Evolutionary conservation across 2,888 invertebrate genomes (phyloP), one percentile per base, ranked within the genome.

Genomic region (Mayetiola destructor): DNA sequence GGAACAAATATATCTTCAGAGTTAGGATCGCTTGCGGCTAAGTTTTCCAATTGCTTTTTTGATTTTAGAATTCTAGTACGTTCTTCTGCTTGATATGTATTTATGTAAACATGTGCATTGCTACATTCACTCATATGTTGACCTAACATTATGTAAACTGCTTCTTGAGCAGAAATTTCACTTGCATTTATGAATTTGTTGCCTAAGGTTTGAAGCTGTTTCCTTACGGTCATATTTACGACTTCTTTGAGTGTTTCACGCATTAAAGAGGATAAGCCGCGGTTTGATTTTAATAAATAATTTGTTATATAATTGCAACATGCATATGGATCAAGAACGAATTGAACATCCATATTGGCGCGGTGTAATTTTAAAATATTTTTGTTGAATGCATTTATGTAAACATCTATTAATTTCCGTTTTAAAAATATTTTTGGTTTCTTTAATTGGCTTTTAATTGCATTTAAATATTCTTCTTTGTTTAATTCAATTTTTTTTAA

Each of bases 341-440:
- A 69, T 58, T 70, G 69, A n/a, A 66, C 60, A 61, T 69, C 69
- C 63, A 67, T 65, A 58, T 69, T 69, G 5, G 69, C 66, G 35
- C 60, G 54, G n/a, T 62, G 63, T 12, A 66, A 56, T 14, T 59
- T n/a, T 42, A 66, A 37, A 40, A 66, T 60, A 63, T 59, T 61
- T 57, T n/a, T 3, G 8, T 59, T 59, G 57, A 57, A 64, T 36
- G 61, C 48, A 61, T 64, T 63, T n/a, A 61, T 30, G 32, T 32
- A 35, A 21, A 39, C 21, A 10, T 56, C 56, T 3, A 8, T 27
- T 6, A 21, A n/a, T 23, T 1, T 1, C 6, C 55, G 37, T 37
- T 21, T 29, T 5, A 40, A 21, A 40, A 32, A 58, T 10, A 55
- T 20, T 16, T 16, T 58, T 8, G 4, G 23, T 36, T 32, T 35